A percentile compares a stretch with the other conserved stretches of the same genome.
Evolutionary conservation across 2,113 vertebrate genomes (phyloP).

Genomic region (Leptobrachium leishanense): DNA sequence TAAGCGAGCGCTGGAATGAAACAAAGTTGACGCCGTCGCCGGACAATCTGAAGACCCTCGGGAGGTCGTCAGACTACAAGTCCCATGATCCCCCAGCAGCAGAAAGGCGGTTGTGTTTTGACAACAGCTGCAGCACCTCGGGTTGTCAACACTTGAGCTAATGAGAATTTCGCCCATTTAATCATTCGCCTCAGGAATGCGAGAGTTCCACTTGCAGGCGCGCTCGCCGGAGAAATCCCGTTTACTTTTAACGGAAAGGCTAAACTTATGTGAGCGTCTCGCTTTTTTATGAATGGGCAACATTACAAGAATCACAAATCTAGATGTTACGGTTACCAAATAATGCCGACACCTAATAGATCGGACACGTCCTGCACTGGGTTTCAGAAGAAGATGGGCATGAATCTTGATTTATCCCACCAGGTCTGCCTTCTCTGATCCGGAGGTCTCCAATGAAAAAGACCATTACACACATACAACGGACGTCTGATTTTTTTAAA

Average conservation of each 20-base stretch:
- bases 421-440: no score
- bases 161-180: constrained; percentile 17
- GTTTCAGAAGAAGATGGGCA: no score
- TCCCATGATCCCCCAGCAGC: neutral
- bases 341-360: no score
- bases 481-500: no score
- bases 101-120: neutral
- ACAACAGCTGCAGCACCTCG: neutral
- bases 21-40: neutral
- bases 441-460: no score
- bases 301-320: no score
- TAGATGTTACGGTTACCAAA: no score
- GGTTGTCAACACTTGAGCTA: constrained; percentile 11
- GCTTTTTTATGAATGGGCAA: no score
- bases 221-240: constrained; percentile 16
- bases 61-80: neutral
- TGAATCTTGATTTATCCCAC: no score
- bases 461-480: no score
- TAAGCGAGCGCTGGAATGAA: neutral
- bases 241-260: neutral
- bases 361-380: no score
- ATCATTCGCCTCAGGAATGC: neutral
- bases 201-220: neutral
- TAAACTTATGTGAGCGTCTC: no score
- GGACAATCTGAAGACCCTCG: neutral